Evolutionary conservation across 2,113 vertebrate species (phyloP), one percentile per base, ranked within the genome.

Genomic region (Poeciliopsis occidentalis): DNA sequence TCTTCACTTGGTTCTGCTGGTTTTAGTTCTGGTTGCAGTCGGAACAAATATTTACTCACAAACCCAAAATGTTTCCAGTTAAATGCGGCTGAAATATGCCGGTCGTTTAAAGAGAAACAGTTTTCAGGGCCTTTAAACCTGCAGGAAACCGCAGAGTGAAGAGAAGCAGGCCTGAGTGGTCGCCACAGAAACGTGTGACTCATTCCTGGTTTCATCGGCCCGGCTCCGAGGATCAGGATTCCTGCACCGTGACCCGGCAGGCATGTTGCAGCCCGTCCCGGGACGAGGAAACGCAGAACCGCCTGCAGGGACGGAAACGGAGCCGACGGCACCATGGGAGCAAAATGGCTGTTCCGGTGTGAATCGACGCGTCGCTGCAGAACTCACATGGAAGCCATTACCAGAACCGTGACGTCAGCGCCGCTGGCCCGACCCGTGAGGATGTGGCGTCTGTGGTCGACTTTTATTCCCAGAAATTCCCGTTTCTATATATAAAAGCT

Each of bases 241-340:
- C 79, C 64, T 65, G 7, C 57, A 44, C 37, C 1, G 79, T 82
- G 80, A 87, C 71, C 84, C 86, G 63, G 63, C 7, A 27, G 81
- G 73, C 83, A 1, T 82, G 89, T 82, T 1, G 12, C 67, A 76
- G 77, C 86, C 51, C 41, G 86, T 66, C 30, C 2, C 61, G 2
- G 69, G 37, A 39, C 3, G 39, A 13, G 39, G 44, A 47, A 47
- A 47, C 15, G 15, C 51, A 54, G 34, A 47, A 47, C 44, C 44
- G 44, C 12, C 41, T 13, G 41, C 41, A 17, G 41, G 41, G 15
- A 0, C 12, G 41, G 13, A 5, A 47, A 47, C 4, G 44, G 44
- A 47, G 51, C 51, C 15, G 22, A 51, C 5, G 2, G 47, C 17
- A 13, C 8, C 39, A 41, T 0, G 12, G 13, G 12, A 13, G 39